Evolutionary conservation across 2,797 vertebrate genomes (phyloP).

Genomic region (Periparus ater): DNA sequence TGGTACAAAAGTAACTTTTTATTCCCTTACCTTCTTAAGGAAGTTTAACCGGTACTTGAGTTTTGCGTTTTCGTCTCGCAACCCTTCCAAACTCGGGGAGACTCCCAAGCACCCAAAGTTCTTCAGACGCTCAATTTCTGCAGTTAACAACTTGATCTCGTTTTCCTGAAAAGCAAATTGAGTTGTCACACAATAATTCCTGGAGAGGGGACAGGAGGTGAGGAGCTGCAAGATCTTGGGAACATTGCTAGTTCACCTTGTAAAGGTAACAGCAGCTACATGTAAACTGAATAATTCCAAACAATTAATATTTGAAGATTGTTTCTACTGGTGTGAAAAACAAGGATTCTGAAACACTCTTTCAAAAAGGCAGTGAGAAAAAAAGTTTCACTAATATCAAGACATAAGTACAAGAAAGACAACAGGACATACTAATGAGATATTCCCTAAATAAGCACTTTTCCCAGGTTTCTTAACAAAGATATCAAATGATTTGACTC

Average conservation of each 20-base stretch:
- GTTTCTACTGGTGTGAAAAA: background rate
- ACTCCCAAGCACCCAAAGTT: constrained; percentile 73
- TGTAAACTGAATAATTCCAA: background rate
- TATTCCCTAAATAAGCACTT: background rate
- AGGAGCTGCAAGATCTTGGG: background rate
- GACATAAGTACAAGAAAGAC: background rate
- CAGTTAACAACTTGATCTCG: constrained; percentile 85
- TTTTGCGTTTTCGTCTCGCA: constrained; percentile 88
- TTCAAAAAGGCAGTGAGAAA: background rate
- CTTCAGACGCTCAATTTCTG: constrained; percentile 87
- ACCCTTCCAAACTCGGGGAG: constrained; percentile 78
- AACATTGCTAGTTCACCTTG: background rate
- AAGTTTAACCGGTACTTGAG: constrained; percentile 92
- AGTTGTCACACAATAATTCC: background rate
- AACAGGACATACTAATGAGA: background rate
- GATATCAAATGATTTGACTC: background rate
- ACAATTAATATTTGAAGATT: background rate
- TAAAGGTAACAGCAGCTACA: background rate
- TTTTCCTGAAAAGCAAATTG: constrained; percentile 79
- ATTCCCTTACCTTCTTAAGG: constrained; percentile 81
- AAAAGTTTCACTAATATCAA: background rate
- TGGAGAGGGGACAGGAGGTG: background rate
- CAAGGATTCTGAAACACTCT: background rate
- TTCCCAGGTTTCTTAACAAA: background rate
- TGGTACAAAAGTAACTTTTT: background rate